Percentiles rank a stretch among this genome's conserved stretches.
Evolutionary conservation across 2,888 invertebrate genomes (phyloP).

Genomic region (Tetanocera ferruginea): DNA sequence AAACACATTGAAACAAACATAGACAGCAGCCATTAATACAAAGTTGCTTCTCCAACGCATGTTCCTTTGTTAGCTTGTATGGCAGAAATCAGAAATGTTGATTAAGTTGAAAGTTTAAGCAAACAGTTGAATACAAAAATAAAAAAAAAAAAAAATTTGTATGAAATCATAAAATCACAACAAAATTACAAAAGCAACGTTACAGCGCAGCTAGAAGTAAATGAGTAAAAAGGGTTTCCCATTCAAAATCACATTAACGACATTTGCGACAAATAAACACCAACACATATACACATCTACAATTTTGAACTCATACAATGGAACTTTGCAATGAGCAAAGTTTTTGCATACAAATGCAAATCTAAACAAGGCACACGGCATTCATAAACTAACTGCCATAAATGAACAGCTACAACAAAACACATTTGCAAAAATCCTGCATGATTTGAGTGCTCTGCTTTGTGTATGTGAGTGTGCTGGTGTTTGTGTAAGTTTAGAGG

Average conservation of each 20-base stretch:
- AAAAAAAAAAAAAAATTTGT: not conserved
- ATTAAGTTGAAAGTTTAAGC: slow-evolving; percentile 15
- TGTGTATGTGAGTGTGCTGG: not conserved
- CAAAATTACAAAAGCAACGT: not conserved
- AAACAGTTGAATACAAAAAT: not conserved
- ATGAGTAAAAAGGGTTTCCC: not conserved
- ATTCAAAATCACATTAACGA: slow-evolving; percentile 27
- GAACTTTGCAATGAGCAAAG: slow-evolving; percentile 26
- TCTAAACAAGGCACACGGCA: not conserved
- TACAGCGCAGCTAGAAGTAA: not conserved
- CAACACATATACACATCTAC: not conserved
- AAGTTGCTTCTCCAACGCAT: not conserved
- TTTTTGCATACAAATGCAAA: slow-evolving; percentile 27
- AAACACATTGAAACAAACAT: not conserved
- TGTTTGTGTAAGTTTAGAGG: not conserved
- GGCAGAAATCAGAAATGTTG: slow-evolving; percentile 18
- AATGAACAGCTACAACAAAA: slow-evolving; percentile 15
- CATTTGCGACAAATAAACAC: slow-evolving; percentile 1
- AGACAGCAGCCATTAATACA: not conserved
- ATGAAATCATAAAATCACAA: slow-evolving; percentile 9
- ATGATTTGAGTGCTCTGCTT: not conserved
- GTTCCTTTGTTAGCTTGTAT: not conserved
- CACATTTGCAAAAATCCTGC: not conserved
- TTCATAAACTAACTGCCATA: slow-evolving; percentile 1
- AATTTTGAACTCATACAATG: not conserved